Base-by-base conservation (phyloP, 2,797 vertebrate species). In the Scomberomorus guttatus region DNA sequence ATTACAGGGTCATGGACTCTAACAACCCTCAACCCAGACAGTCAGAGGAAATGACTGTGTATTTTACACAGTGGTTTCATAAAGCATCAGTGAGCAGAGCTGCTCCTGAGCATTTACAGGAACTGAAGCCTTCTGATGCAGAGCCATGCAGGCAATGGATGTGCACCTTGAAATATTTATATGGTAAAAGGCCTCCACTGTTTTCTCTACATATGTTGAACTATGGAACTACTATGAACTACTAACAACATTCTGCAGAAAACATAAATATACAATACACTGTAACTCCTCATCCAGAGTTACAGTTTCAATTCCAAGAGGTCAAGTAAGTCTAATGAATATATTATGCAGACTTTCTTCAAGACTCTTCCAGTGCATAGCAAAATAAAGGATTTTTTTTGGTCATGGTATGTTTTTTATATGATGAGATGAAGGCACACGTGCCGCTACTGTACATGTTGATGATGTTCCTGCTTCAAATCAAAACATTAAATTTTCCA, bases 1-100 rank as follows among this genome's bases (percentile, higher is more conserved):
- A 88, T 92, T 85, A 88, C 76, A 84, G 89, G 87, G 87, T 91
- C 89, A 81, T 58, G 67, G 70, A 84, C 75, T 90, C 73, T 82
- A 89, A 90, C 83, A 87, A 82, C 80, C 80, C 72, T 77, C 48
- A 42, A 63, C 67, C 39, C 72, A 82, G 84, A 84, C 86, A 74
- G 81, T 81, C 52, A 24, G 83, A 87, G 73, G 80, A 91, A 92
- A 88, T 92, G 37, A 87, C 85, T 77, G 72, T 79, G 80, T 85
- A 72, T 89, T 90, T 89, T 79, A 80, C 84, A 81, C 72, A 75
- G 79, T 29, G 6, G 66, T 81, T 88, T 87, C 60, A 76, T 52
- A 62, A 75, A 86, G 86, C 76, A 66, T 88, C 72, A 34, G 75
- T 78, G 87, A 83, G 80, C 80, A 82, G 82, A 79, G 79, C 80